Evolutionary conservation across 37 sponge, comb jelly and placozoan species (phyloP).

Genomic region (Petrosia ficiformis): DNA sequence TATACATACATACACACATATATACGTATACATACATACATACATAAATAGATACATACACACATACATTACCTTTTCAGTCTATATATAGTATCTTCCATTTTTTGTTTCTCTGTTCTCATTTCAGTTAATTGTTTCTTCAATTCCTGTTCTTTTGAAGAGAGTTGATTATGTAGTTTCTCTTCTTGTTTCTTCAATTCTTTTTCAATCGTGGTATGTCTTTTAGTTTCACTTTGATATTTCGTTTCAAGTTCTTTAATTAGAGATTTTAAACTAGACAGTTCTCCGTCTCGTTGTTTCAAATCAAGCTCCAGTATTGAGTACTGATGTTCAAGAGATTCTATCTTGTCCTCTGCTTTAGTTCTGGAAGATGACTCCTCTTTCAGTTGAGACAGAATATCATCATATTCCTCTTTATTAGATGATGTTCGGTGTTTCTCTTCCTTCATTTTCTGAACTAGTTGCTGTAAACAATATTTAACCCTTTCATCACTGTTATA

Average conservation of each 20-base stretch:
- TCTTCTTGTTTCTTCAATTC: slow-evolving; percentile 9
- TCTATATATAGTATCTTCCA: slow-evolving; percentile 64
- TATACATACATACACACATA: neutral
- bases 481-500: neutral
- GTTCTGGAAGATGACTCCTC: slow-evolving; percentile 36
- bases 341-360: slow-evolving; percentile 27
- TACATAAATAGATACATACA: neutral
- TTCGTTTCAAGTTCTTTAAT: neutral
- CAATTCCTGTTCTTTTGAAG: slow-evolving; percentile 14
- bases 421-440: neutral
- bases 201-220: neutral
- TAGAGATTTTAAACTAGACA: slow-evolving; percentile 13
- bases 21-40: neutral
- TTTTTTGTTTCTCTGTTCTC: slow-evolving; percentile 31
- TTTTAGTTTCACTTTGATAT: slow-evolving; percentile 33
- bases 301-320: slow-evolving; percentile 58
- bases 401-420: neutral
- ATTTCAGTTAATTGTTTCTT: slow-evolving; percentile 21
- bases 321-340: slow-evolving; percentile 34
- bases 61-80: slow-evolving; percentile 51
- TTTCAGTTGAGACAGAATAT: slow-evolving; percentile 26
- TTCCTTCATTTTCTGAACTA: neutral
- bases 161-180: slow-evolving; percentile 9
- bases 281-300: slow-evolving; percentile 40
- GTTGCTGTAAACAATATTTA: neutral